Evolutionary conservation across 2,113 vertebrate species (phyloP).

Genomic region (Lasiurus borealis): DNA sequence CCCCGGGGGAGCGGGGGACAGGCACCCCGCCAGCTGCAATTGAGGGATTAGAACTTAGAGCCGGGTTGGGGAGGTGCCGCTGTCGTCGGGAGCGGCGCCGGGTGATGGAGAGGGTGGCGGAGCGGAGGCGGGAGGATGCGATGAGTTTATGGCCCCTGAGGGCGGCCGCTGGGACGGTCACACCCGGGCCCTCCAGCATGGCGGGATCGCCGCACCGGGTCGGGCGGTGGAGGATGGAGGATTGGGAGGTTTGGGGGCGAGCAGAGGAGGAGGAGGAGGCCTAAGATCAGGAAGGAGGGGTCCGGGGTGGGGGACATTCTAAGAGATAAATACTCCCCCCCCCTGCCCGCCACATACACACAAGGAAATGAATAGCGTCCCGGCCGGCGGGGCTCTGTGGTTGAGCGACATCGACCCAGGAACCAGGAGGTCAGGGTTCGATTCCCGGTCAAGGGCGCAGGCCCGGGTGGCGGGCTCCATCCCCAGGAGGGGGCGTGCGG

Average conservation of each 20-base stretch:
- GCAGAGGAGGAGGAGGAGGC: not conserved
- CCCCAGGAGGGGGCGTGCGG: too few species aligned
- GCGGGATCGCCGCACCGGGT: not conserved
- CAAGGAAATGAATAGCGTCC: too few species aligned
- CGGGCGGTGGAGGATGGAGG: not conserved
- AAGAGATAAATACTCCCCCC: too few species aligned
- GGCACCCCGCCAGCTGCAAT: not conserved
- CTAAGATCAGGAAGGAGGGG: not conserved
- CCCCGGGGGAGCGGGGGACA: too few species aligned
- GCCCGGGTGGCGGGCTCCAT: too few species aligned
- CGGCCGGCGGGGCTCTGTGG: too few species aligned
- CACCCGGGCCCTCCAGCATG: not conserved
- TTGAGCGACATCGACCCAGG: too few species aligned
- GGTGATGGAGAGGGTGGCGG: not conserved
- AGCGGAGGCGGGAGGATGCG: not conserved
- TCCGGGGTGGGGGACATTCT: not conserved
- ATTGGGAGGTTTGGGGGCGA: too few species aligned
- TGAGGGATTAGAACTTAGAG: not conserved
- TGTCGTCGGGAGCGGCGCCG: not conserved
- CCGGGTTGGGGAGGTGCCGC: not conserved
- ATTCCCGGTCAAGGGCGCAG: too few species aligned
- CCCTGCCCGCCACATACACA: too few species aligned
- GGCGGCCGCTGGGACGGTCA: not conserved
- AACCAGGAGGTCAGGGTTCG: too few species aligned
- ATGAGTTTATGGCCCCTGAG: not conserved